Evolutionary conservation across 2,113 vertebrate genomes (phyloP), one percentile per base, ranked within the genome.

Genomic region (Vicugna pacos): DNA sequence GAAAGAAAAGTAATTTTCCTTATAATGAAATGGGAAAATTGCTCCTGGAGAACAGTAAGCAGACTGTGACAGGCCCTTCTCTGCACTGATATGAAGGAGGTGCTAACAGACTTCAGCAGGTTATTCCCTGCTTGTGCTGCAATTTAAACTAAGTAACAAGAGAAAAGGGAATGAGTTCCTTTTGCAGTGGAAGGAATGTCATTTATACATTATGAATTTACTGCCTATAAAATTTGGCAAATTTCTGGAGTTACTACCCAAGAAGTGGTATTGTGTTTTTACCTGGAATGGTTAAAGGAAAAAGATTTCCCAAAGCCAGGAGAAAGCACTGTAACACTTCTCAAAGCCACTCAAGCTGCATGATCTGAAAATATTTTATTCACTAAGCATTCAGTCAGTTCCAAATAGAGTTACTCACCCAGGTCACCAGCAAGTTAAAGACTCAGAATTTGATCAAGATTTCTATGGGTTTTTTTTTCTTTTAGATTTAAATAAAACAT

Each of bases 391-490:
- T 76, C 58, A 93, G 70, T 67, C 92, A 91, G 62, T 89, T 72
- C 69, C 79, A 87, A 72, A 17, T 22, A 50, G 48, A 48, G 56
- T 94, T 79, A 89, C 50, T 75, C 20, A 65, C 54, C 32, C 1
- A 4, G 65, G 65, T 0, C 76, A 91, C 88, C 93, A 97, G 52
- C 17, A 67, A 95, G 79, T 80, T 95, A 77, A 42, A 77, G 95
- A 96, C 42, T 85, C 67, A 77, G 48, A 93, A 65, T 69, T 52
- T 75, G 56, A 38, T 62, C 28, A 62, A 89, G 19, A 94, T 79
- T 62, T 93, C 60, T 76, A 38, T 64, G 4, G 17, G 4, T 15
- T 94, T 6, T 35, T 56, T 85, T 65, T 93, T 30, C 46, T 81
- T 72, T 77, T 77, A 81, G 8, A 88, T 80, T 89, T 48, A 97